A percentile compares a stretch with the other conserved stretches of the same genome.
These are phyloP conservation scores for Heliothis virescens DNA, from an alignment of 1,140 invertebrate species.

Conservation along the genomic window DNA sequence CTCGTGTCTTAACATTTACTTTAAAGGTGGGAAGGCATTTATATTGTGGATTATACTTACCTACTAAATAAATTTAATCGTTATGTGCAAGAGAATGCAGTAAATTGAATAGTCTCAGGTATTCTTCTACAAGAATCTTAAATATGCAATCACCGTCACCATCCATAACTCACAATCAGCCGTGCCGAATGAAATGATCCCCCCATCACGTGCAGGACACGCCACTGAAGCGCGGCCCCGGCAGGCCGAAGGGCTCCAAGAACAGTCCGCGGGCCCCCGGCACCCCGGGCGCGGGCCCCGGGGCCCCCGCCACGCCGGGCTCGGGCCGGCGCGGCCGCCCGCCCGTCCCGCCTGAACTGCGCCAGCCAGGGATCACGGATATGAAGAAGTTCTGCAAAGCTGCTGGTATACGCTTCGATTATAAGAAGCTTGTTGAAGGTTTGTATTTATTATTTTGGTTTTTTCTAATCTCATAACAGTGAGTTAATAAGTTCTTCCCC, in stretches of 20 bases:
- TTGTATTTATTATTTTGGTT: neutral
- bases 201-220: slow-evolving; percentile 61
- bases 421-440: slow-evolving; percentile 84
- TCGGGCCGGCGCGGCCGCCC: slow-evolving; percentile 69
- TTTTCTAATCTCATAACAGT: too few relatives aligned
- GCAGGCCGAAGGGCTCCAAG: slow-evolving; percentile 81
- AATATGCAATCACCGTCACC: neutral
- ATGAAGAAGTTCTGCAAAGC: slow-evolving; percentile 85
- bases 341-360: slow-evolving; percentile 77
- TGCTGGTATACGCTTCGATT: slow-evolving; percentile 83
- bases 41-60: too few relatives aligned
- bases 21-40: too few relatives aligned
- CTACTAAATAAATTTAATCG: too few relatives aligned
- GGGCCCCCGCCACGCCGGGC: slow-evolving; percentile 42
- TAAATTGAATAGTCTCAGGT: too few relatives aligned
- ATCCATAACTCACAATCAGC: slow-evolving; percentile 11
- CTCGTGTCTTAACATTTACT: neutral
- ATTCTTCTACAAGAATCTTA: neutral
- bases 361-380: slow-evolving; percentile 82
- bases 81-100: too few relatives aligned
- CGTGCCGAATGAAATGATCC: slow-evolving; percentile 28
- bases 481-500: too few relatives aligned
- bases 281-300: slow-evolving; percentile 51
- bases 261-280: slow-evolving; percentile 58
- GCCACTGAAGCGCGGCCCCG: slow-evolving; percentile 78